Conservation (phyloP, 1,140 invertebrate genomes). For the Formica selysi region DNA sequence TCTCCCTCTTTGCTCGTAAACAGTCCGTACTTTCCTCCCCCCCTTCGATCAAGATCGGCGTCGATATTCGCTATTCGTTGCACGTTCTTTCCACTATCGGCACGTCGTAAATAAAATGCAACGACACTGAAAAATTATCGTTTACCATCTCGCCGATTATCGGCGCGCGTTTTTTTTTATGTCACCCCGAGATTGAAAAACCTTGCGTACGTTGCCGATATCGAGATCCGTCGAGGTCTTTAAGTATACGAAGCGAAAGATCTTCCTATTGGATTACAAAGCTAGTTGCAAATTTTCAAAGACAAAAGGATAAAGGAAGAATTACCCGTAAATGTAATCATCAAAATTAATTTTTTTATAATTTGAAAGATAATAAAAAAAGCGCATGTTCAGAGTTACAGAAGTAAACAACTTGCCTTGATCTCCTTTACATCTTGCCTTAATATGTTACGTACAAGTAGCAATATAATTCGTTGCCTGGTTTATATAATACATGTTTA, state of each 20-base stretch:
- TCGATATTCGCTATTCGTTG: conserved; percentile 78
- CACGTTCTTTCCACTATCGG: conserved; percentile 81
- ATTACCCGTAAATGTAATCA: neutral
- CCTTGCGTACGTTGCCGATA: conserved; percentile 15
- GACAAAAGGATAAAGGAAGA: neutral
- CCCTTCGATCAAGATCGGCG: conserved; percentile 72
- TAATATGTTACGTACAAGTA: too few relatives aligned
- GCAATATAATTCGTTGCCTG: neutral
- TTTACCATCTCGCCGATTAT: conserved; percentile 59
- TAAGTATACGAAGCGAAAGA: neutral
- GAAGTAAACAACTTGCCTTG: neutral
- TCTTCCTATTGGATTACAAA: neutral
- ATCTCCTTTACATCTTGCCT: neutral
- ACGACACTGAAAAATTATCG: conserved; percentile 77
- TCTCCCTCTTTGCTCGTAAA: conserved; percentile 31
- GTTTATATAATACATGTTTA: neutral
- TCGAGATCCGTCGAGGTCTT: neutral
- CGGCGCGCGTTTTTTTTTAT: conserved; percentile 25
- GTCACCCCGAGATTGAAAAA: conserved; percentile 34
- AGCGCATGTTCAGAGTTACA: neutral
- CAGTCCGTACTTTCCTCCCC: conserved; percentile 55
- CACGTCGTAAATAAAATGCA: conserved; percentile 80
- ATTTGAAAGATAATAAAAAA: neutral
- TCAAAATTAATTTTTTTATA: neutral
- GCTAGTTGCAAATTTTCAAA: neutral